phyloP scores from a whole-genome alignment of 2,113 vertebrate genomes.

The Tympanuchus pallidicinctus region DNA sequence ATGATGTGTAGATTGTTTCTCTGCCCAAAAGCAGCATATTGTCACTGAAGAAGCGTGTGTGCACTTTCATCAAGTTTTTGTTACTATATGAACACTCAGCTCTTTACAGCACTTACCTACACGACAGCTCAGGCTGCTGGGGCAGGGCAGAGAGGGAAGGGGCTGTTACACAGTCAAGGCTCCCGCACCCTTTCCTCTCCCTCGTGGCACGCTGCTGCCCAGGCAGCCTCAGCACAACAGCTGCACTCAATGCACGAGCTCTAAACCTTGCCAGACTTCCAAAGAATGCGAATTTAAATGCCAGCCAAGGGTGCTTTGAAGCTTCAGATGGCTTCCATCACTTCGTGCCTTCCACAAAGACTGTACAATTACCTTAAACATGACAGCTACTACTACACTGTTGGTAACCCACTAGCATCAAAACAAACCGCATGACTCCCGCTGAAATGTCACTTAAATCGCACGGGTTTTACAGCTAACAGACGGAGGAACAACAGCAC shows the following conservation, averaged over 20 bases:
- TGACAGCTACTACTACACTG: not conserved
- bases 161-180: not conserved
- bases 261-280: not conserved
- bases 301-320: not conserved
- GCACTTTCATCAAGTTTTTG: not conserved
- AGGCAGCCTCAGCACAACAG: not conserved
- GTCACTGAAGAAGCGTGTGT: not conserved
- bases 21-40: not conserved
- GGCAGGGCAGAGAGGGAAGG: not conserved
- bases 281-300: not conserved
- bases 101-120: not conserved
- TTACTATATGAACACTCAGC: accelerated
- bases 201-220: accelerated
- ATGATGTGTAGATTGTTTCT: not conserved
- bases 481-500: not conserved
- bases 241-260: not conserved
- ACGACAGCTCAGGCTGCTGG: accelerated
- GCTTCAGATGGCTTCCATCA: not conserved
- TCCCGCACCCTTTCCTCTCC: not conserved
- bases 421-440: not conserved
- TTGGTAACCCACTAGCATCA: not conserved
- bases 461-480: not conserved
- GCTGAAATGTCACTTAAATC: not conserved
- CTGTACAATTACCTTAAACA: not conserved
- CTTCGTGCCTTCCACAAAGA: not conserved